These are phyloP conservation scores for Acleris holmiana DNA, from an alignment of 2,888 invertebrate species.

Conservation along the genomic window DNA sequence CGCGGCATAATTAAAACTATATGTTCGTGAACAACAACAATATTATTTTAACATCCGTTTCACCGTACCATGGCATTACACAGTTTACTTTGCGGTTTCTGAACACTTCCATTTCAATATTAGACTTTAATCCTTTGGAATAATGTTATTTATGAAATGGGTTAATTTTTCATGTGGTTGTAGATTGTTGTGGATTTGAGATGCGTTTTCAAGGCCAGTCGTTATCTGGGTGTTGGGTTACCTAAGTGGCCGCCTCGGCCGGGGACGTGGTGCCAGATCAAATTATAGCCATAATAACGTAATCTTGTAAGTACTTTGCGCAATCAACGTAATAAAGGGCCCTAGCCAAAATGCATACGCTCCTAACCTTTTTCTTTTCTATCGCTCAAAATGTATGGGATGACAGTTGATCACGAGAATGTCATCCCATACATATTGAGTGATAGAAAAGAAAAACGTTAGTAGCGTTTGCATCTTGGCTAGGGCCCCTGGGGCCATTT, in stretches of 20 bases:
- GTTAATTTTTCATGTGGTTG: slow-evolving; percentile 4
- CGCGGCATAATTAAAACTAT: slow-evolving; percentile 16
- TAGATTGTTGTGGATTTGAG: slow-evolving; percentile 36
- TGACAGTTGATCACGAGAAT: no score
- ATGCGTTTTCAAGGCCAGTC: slow-evolving; percentile 63
- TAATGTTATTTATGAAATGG: neutral
- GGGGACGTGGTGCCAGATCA: slow-evolving; percentile 49
- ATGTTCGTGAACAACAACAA: slow-evolving; percentile 19
- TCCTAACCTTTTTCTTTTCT: no score
- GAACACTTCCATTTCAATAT: slow-evolving; percentile 4
- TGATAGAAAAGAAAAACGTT: no score
- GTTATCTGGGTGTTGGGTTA: slow-evolving; percentile 72
- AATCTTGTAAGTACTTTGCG: neutral
- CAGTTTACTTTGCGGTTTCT: slow-evolving; percentile 1
- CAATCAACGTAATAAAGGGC: neutral
- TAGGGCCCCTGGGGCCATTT: no score
- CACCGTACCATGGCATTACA: slow-evolving; percentile 19
- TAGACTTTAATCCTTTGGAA: neutral
- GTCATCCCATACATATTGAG: no score
- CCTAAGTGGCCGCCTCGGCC: slow-evolving; percentile 68
- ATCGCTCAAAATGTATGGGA: no score
- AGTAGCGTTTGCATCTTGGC: no score
- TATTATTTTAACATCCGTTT: slow-evolving; percentile 34
- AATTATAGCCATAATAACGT: slow-evolving; percentile 24
- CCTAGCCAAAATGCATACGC: no score